These are phyloP conservation scores for Luffia ferchaultella DNA, from an alignment of 2,888 invertebrate species.

Conservation along the genomic window DNA sequence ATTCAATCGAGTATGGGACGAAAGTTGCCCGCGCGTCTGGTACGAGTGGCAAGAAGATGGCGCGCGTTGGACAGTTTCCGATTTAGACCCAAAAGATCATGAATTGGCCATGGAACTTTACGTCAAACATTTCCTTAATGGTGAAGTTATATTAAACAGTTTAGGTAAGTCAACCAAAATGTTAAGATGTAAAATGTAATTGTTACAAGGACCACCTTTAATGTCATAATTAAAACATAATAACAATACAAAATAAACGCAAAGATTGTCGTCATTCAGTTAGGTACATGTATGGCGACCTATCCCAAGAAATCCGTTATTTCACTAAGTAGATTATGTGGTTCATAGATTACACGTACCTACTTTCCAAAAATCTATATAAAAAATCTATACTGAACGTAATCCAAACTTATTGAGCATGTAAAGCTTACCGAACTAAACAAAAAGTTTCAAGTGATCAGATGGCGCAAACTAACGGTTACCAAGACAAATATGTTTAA, in stretches of 20 bases:
- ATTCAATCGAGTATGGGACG: constrained; percentile 25
- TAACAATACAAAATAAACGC: not conserved
- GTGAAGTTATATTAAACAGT: constrained; percentile 9
- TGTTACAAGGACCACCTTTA: not conserved
- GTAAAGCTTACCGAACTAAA: too few species aligned
- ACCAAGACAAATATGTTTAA: too few species aligned
- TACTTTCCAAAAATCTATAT: too few species aligned
- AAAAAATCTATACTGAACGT: too few species aligned
- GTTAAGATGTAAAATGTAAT: not conserved
- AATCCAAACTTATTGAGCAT: too few species aligned
- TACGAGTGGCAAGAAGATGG: constrained; percentile 31
- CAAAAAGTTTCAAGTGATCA: too few species aligned
- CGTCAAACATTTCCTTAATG: constrained; percentile 11
- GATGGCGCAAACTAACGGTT: too few species aligned
- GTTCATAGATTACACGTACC: too few species aligned
- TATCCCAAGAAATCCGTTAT: too few species aligned
- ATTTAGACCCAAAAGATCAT: constrained; percentile 37
- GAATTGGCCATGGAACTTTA: constrained; percentile 17
- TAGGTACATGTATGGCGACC: constrained; percentile 4
- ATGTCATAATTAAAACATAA: not conserved
- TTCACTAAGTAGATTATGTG: too few species aligned
- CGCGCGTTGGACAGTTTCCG: constrained; percentile 33
- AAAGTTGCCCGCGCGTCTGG: constrained; percentile 31
- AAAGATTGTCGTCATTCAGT: constrained; percentile 7
- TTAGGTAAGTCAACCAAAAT: constrained; percentile 7